Base-by-base conservation (phyloP, 2,888 invertebrate species). In the Tiliacea aurago region DNA sequence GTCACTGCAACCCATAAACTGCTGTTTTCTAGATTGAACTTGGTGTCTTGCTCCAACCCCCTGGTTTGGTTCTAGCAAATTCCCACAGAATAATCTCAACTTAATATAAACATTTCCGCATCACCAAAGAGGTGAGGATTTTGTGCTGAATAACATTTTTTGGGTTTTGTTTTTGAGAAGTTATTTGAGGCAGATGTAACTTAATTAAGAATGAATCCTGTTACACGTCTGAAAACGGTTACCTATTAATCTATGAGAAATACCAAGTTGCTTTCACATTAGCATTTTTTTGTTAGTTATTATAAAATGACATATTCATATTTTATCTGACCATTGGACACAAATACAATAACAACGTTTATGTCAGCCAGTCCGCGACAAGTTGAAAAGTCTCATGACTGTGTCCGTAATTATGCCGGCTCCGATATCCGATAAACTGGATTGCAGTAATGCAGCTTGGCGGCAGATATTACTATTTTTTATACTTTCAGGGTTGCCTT, bases 401-500 rank as follows among this genome's bases (percentile, higher is more conserved):
- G 13, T 73, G 5, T 67, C n/a, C 45, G 68, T 33, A 56, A 49
- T 56, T 43, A 49, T 68, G 69, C 3, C 43, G 10, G 69, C 33
- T 69, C 56, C 5, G 43, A 69, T 78, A 78, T 33, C 49, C 5
- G 41, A 68, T 78, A 43, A 68, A 56, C 41, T 41, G 33, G 47
- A 49, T 49, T 37, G 33, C 28, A 67, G 41, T 55, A 43, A 47
- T 47, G 3, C 41, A 41, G 55, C 15, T 47, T 43, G 33, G 4
- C 9, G 15, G 55, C n/a, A 55, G 7, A 65, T 49, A 28, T 18
- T 4, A 28, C 18, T 55, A 41, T 75, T 70, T 75, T 70, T 47
- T 20, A 45, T 41, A 55, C 1, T 33, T 41, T 18, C 7, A 28
- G 7, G 15, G 0, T 45, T 2, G 11, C 18, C 0, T 47, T 5